A percentile compares a stretch with the other conserved stretches of the same genome.
These are phyloP conservation scores for Eutrigla gurnardus DNA, from an alignment of 2,797 vertebrate genomes.

Conservation along the genomic window DNA sequence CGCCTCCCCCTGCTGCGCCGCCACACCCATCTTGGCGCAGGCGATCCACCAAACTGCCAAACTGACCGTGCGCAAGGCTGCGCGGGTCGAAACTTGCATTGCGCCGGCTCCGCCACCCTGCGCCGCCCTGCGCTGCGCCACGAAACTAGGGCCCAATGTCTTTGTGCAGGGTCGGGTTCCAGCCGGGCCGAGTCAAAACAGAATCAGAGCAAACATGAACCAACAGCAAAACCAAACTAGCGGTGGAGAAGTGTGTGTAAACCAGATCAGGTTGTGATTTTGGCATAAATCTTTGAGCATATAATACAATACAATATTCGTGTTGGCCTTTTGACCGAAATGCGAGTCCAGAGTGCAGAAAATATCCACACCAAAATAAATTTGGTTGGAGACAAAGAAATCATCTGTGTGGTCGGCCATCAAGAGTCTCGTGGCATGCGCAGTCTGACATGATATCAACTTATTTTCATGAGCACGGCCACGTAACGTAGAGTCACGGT, in stretches of 20 bases:
- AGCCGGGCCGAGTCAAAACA: conserved; percentile 14
- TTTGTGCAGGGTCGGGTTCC: not conserved
- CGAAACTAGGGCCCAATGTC: too few species aligned
- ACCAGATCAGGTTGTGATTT: conserved; percentile 1
- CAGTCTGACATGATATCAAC: conserved; percentile 26
- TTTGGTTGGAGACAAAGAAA: conserved; percentile 23
- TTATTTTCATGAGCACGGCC: conserved; percentile 19
- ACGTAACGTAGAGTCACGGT: not conserved
- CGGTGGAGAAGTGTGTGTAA: conserved; percentile 7
- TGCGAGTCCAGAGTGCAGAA: conserved; percentile 14
- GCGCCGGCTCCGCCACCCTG: too few species aligned
- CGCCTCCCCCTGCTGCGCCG: too few species aligned
- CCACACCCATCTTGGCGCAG: too few species aligned
- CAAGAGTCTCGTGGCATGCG: conserved; percentile 3
- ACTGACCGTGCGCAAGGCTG: too few species aligned
- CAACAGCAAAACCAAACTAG: conserved; percentile 25
- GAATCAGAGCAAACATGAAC: not conserved
- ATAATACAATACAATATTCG: conserved; percentile 10
- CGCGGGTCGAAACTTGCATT: too few species aligned
- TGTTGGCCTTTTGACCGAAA: conserved; percentile 23
- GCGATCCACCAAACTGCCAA: too few species aligned
- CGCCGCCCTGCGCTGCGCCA: too few species aligned
- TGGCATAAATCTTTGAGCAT: conserved; percentile 14
- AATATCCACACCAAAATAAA: conserved; percentile 26
- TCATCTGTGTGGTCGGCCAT: conserved; percentile 2